Conservation (phyloP, 2,888 invertebrate genomes). For the Craniophora ligustri region DNA sequence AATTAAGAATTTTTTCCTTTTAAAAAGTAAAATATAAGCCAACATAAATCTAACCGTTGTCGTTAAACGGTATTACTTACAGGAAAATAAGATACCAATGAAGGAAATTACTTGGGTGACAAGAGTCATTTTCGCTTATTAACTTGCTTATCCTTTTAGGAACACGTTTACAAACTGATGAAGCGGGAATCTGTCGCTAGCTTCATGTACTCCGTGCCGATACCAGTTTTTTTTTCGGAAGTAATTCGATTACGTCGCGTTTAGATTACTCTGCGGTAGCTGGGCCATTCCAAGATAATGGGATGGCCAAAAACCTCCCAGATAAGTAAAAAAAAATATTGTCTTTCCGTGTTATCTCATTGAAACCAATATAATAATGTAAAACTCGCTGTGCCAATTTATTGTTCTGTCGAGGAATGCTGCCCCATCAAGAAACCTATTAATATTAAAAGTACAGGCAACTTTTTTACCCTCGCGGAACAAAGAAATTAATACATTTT, state of each 20-base stretch:
- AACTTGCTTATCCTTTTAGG: slow-evolving; percentile 14
- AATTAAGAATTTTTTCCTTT: slow-evolving; percentile 28
- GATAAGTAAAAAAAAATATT: slow-evolving; percentile 25
- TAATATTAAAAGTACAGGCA: slow-evolving; percentile 20
- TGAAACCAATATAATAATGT: slow-evolving; percentile 13
- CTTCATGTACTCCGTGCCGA: slow-evolving; percentile 9
- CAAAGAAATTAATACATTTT: slow-evolving; percentile 24
- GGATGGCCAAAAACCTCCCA: slow-evolving; percentile 26
- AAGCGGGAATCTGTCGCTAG: slow-evolving; percentile 17
- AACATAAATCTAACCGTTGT: slow-evolving; percentile 11
- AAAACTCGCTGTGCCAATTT: slow-evolving; percentile 1
- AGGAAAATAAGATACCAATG: slow-evolving; percentile 16
- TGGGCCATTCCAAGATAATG: slow-evolving; percentile 38
- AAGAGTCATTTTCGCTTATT: slow-evolving; percentile 19
- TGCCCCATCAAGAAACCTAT: slow-evolving; percentile 2
- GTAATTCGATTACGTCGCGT: slow-evolving; percentile 39
- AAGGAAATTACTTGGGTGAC: slow-evolving; percentile 7
- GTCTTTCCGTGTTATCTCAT: slow-evolving; percentile 17
- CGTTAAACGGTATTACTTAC: slow-evolving; percentile 26
- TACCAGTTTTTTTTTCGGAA: slow-evolving; percentile 27
- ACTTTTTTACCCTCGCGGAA: slow-evolving; percentile 16
- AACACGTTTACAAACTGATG: slow-evolving; percentile 20
- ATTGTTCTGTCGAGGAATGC: slow-evolving; percentile 23
- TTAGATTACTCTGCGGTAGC: slow-evolving; percentile 35
- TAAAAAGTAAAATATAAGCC: slow-evolving; percentile 18